These are phyloP conservation scores for Paraescarpia echinospica DNA, from an alignment of 1,140 invertebrate genomes.

Conservation along the genomic window DNA sequence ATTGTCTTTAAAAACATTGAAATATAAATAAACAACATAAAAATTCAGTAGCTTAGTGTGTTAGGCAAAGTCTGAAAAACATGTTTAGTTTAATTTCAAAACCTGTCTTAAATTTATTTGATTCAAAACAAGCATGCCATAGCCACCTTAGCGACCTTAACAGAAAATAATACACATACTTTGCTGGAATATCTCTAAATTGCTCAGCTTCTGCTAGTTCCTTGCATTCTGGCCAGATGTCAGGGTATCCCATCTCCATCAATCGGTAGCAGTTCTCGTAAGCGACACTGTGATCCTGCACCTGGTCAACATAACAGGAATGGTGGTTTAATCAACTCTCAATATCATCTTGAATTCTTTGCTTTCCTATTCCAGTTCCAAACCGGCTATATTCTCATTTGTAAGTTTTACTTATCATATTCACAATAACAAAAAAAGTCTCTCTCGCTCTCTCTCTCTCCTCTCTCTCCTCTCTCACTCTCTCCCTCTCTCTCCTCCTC, in stretches of 20 bases:
- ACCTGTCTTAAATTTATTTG: too few species aligned
- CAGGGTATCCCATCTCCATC: slow-evolving; percentile 60
- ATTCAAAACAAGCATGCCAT: too few species aligned
- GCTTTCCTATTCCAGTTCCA: background rate
- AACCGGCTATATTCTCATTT: background rate
- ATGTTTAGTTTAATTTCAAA: too few species aligned
- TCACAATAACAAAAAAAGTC: background rate
- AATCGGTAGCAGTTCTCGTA: slow-evolving; percentile 61
- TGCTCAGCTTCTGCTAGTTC: slow-evolving; percentile 60
- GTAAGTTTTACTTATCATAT: background rate
- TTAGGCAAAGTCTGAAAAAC: too few species aligned
- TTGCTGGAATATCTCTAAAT: slow-evolving; percentile 62
- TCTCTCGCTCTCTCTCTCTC: too few species aligned
- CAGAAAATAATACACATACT: slow-evolving; percentile 41
- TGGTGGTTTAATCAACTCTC: background rate
- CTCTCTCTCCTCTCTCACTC: too few species aligned
- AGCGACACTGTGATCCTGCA: slow-evolving; percentile 61
- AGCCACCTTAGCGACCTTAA: background rate
- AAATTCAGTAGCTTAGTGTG: too few species aligned
- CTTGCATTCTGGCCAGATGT: slow-evolving; percentile 63
- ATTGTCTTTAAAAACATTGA: too few species aligned
- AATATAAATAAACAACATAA: too few species aligned
- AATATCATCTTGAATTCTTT: background rate
- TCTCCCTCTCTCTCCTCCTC: too few species aligned
- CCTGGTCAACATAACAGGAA: slow-evolving; percentile 27